Evolutionary conservation across 1,140 invertebrate species (phyloP).

Genomic region (Musca domestica): DNA sequence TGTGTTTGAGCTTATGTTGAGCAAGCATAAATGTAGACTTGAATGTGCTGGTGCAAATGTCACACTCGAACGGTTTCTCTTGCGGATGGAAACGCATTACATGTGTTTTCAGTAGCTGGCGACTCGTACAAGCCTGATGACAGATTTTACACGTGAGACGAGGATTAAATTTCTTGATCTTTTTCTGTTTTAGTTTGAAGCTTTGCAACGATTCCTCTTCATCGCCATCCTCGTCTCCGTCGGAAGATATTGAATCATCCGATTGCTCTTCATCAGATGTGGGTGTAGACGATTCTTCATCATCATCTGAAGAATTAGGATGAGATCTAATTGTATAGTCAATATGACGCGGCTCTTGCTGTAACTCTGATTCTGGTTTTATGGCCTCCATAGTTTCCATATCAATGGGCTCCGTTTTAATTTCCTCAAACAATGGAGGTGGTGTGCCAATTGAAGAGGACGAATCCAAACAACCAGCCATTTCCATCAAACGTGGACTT

Average conservation of each 20-base stretch:
- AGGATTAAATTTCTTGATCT: background rate
- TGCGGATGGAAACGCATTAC: constrained; percentile 23
- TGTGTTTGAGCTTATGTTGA: constrained; percentile 27
- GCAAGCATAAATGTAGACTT: constrained; percentile 23
- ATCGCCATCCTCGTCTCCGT: constrained; percentile 5
- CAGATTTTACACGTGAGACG: constrained; percentile 24
- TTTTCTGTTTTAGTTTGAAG: constrained; percentile 14
- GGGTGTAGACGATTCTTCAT: constrained; percentile 20
- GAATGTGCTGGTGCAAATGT: constrained; percentile 25
- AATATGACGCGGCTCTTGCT: background rate
- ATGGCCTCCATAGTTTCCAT: constrained; percentile 26
- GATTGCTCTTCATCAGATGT: constrained; percentile 12
- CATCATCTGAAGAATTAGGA: constrained; percentile 12
- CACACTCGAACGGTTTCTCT: constrained; percentile 23
- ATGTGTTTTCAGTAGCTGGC: constrained; percentile 22
- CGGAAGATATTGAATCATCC: background rate
- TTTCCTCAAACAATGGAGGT: constrained; percentile 28
- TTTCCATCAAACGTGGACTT: constrained; percentile 18
- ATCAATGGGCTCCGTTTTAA: constrained; percentile 28
- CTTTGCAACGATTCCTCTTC: constrained; percentile 9
- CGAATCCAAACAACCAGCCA: constrained; percentile 18
- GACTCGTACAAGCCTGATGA: constrained; percentile 18
- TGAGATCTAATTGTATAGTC: constrained; percentile 5
- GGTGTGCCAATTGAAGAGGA: constrained; percentile 24
- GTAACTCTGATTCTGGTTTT: constrained; percentile 24